Evolutionary conservation across 2,888 invertebrate species (phyloP).

Genomic region (Drosophila lutescens): DNA sequence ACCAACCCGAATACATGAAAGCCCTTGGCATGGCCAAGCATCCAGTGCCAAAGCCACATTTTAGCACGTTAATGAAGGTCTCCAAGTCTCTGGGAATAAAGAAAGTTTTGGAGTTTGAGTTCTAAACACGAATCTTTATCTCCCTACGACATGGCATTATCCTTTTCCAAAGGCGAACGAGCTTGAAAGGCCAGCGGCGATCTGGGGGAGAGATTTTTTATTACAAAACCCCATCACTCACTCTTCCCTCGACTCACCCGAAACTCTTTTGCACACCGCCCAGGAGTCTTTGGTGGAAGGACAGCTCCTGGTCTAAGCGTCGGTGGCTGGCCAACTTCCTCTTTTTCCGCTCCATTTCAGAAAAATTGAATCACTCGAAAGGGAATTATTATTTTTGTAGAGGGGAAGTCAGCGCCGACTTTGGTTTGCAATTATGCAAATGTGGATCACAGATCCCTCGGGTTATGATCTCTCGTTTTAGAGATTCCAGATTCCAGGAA

Average conservation of each 20-base stretch:
- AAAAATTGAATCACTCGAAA: slow-evolving; percentile 24
- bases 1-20: slow-evolving; percentile 93
- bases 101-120: slow-evolving; percentile 4
- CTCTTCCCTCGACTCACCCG: slow-evolving; percentile 17
- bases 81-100: slow-evolving; percentile 84
- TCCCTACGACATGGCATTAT: slow-evolving; percentile 26
- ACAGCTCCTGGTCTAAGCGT: slow-evolving; percentile 14
- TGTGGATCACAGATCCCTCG: slow-evolving; percentile 24
- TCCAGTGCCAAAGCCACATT: slow-evolving; percentile 96
- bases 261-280: slow-evolving; percentile 25
- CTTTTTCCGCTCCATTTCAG: slow-evolving; percentile 16
- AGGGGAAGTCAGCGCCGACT: slow-evolving; percentile 37
- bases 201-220: slow-evolving; percentile 5
- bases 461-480: not conserved
- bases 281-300: slow-evolving; percentile 14
- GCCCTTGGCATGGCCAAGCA: slow-evolving; percentile 97
- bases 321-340: slow-evolving; percentile 10
- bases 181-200: slow-evolving; percentile 39
- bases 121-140: not conserved
- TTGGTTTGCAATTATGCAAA: slow-evolving; percentile 40
- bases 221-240: not conserved
- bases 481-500: slow-evolving; percentile 23
- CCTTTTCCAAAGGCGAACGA: slow-evolving; percentile 17
- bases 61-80: slow-evolving; percentile 93
- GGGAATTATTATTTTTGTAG: slow-evolving; percentile 23